Conservation (phyloP, 2,113 vertebrate species). For the Chrysochloris asiatica region DNA sequence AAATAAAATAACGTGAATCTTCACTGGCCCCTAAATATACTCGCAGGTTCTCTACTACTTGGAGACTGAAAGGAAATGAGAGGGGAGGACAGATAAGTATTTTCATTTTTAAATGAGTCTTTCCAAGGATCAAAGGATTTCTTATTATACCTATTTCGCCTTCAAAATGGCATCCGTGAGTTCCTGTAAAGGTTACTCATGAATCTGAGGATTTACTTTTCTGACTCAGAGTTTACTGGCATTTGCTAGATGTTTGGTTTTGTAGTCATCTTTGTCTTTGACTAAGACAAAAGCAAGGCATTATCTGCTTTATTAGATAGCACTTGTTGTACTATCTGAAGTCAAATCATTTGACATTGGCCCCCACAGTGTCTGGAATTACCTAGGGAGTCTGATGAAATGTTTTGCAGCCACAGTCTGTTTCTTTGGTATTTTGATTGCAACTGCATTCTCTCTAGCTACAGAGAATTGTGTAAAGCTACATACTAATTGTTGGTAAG, state of each 20-base stretch:
- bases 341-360: conserved; percentile 49
- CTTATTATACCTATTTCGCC: conserved; percentile 70
- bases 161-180: conserved; percentile 66
- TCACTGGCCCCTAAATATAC: conserved; percentile 13
- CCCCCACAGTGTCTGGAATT: background rate
- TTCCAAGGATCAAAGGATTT: conserved; percentile 69
- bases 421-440: conserved; percentile 8
- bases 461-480: background rate
- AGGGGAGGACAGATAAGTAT: background rate
- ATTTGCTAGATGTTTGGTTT: conserved; percentile 75
- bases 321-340: conserved; percentile 28
- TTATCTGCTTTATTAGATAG: conserved; percentile 62
- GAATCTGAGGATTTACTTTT: conserved; percentile 71
- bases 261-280: conserved; percentile 56
- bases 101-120: conserved; percentile 69
- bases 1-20: background rate
- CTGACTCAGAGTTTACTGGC: conserved; percentile 76
- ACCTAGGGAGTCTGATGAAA: background rate
- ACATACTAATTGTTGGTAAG: background rate
- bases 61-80: background rate
- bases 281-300: conserved; percentile 50
- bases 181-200: conserved; percentile 73
- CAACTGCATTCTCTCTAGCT: background rate
- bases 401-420: background rate
- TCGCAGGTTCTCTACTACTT: background rate